Base-by-base conservation (phyloP, 2,797 vertebrate genomes). In the Periparus ater region DNA sequence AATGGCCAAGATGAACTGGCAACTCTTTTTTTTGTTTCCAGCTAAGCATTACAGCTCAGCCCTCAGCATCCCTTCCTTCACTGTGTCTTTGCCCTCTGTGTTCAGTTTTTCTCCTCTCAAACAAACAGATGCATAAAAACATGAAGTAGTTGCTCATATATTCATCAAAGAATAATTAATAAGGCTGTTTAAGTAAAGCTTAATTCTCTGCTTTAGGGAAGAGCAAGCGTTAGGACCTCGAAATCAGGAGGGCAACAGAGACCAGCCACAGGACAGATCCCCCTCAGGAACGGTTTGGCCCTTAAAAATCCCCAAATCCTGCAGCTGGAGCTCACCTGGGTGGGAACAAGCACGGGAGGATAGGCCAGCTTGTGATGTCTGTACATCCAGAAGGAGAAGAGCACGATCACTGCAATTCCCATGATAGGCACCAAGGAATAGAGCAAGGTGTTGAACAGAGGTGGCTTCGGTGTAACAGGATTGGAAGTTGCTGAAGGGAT, bases 331-430 rank as follows among this genome's bases (percentile, higher is more conserved):
- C 98, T 98, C 98, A 99, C 99, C 96, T 99, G 99, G 89, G 99
- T 99, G 93, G 99, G 99, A 94, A 99, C 99, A 15, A 99, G 98
- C 77, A 99, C 99, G 1, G 99, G 99, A 16, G 99, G 99, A 95
- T 99, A 99, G 12, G 99, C 99, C 97, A 99, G 98, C 96, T 99
- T 99, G 97, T 99, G 99, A 92, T 99, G 99, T 75, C 99, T 98
- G 97, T 99, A 99, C 98, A 99, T 99, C 99, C 99, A 99, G 97
- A 99, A 99, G 2, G 99, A 99, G 94, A 99, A 99, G 90, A 99
- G 98, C 74, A 99, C 97, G 7, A 99, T 99, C 27, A 99, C 99
- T 1, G 99, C 99, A 90, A 99, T 98, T 87, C 98, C 98, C 97
- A 99, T 98, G 95, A 99, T 98, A 88, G 99, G 99, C 96, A 99